phyloP scores from a whole-genome alignment of 2,113 vertebrate genomes.

The Phrynosoma blainvillii region DNA sequence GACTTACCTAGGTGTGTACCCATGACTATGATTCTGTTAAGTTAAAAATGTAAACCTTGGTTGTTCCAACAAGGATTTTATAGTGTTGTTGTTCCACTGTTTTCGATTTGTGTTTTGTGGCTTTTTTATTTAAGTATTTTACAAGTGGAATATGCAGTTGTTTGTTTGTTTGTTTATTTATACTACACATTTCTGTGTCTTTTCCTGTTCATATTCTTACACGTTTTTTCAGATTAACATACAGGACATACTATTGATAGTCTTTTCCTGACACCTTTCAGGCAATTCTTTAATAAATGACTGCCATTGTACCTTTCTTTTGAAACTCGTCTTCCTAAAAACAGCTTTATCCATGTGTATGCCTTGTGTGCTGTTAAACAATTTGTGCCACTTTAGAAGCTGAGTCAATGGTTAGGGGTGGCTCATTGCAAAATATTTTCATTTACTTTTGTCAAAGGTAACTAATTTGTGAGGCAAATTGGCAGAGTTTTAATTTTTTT shows the following conservation, averaged over 20 bases:
- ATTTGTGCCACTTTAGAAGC: background rate
- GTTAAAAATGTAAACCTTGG: background rate
- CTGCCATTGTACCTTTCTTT: background rate
- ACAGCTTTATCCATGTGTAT: background rate
- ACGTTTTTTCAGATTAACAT: background rate
- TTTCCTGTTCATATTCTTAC: background rate
- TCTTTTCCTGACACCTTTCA: background rate
- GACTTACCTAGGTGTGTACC: background rate
- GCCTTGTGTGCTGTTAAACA: background rate
- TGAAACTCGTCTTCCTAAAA: background rate
- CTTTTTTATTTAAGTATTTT: background rate
- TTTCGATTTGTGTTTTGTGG: background rate
- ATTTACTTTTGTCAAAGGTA: background rate
- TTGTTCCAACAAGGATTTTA: background rate
- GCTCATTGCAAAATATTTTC: background rate
- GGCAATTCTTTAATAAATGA: background rate
- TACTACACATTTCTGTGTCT: background rate
- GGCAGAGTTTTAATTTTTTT: background rate
- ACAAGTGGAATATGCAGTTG: background rate
- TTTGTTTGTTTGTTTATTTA: background rate
- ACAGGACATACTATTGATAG: background rate
- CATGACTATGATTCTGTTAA: too few species aligned
- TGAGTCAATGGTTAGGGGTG: background rate
- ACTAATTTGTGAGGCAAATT: background rate
- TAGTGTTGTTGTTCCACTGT: background rate